Conservation (phyloP, 2,797 vertebrate genomes). For the Danio choprae region DNA sequence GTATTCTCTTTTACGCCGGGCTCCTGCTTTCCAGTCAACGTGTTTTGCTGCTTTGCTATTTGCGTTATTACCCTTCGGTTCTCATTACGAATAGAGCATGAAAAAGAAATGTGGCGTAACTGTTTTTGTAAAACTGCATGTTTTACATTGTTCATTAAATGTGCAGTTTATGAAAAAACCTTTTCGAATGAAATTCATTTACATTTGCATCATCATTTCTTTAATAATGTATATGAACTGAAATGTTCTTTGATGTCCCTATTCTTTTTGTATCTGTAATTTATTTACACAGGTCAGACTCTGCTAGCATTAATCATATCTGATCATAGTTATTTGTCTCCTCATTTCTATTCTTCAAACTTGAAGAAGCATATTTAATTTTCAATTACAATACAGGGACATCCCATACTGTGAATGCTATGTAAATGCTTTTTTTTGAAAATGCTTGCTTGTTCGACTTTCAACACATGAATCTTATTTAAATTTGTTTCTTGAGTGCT, state of each 20-base stretch:
- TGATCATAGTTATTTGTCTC: neutral
- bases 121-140: too few species aligned
- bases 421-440: constrained; percentile 1
- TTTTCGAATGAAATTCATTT: constrained; percentile 1
- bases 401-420: neutral
- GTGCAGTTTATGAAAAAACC: constrained; percentile 5
- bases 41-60: neutral
- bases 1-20: neutral
- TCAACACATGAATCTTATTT: neutral
- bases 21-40: neutral
- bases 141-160: constrained; percentile 12
- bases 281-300: neutral
- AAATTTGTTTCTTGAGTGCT: neutral
- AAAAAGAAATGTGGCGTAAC: neutral
- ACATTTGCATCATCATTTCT: neutral
- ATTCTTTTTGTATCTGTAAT: neutral
- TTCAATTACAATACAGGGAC: neutral
- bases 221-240: neutral
- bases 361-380: neutral
- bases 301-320: neutral
- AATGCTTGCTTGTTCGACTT: neutral
- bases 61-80: neutral
- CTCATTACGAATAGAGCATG: neutral
- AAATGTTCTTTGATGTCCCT: neutral
- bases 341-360: neutral